Percentiles rank a stretch among this genome's conserved stretches.
phyloP scores from a whole-genome alignment of 2,113 vertebrate genomes.

The Clarias magur region DNA sequence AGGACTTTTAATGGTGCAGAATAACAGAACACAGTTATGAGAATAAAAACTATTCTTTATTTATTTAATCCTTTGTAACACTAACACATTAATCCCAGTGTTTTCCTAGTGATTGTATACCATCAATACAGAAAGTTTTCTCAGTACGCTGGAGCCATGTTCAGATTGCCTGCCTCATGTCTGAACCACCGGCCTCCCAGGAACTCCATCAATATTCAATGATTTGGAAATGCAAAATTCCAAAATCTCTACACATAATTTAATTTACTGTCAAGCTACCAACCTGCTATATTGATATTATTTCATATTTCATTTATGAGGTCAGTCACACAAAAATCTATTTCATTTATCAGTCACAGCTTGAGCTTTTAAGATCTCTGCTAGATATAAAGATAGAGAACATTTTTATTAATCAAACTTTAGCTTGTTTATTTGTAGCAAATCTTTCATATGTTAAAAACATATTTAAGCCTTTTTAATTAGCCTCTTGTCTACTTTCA shows the following conservation, averaged over 20 bases:
- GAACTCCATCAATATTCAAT: no score
- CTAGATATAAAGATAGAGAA: not conserved
- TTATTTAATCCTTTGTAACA: no score
- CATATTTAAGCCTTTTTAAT: conserved; percentile 14
- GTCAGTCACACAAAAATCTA: not conserved
- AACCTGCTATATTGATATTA: not conserved
- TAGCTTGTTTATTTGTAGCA: not conserved
- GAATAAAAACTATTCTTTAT: no score
- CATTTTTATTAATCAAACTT: not conserved
- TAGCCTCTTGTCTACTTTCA: conserved; percentile 23
- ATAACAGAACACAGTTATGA: no score
- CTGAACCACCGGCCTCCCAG: no score
- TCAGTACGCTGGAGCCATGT: no score
- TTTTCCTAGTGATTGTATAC: no score
- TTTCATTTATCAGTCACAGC: conserved; percentile 8
- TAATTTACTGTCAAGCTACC: not conserved
- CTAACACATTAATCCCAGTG: no score
- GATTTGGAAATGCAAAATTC: no score
- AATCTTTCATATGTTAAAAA: conserved; percentile 4
- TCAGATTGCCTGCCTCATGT: no score
- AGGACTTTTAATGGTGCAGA: no score
- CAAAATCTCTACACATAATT: not conserved
- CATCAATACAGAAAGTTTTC: no score
- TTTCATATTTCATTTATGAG: not conserved
- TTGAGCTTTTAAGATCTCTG: not conserved